phyloP scores from a whole-genome alignment of 2,888 invertebrate genomes.

The Eretmocerus hayati region DNA sequence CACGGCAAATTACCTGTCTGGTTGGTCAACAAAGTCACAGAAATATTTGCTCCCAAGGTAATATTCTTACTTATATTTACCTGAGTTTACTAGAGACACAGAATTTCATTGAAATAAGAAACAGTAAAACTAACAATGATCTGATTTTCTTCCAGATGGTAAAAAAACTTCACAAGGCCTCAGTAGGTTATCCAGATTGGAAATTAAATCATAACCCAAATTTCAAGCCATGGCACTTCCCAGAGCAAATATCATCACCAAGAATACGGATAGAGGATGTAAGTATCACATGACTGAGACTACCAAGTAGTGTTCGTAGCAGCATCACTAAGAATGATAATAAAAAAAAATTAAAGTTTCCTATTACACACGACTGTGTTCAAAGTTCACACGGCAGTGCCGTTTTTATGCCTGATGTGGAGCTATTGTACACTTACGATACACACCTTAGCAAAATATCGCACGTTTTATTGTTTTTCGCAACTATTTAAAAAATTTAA shows the following conservation, averaged over 20 bases:
- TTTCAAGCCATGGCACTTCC: slow-evolving; percentile 81
- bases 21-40: slow-evolving; percentile 82
- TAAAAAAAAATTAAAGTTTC: not conserved
- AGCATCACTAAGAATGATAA: too few relatives aligned
- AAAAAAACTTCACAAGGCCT: slow-evolving; percentile 73
- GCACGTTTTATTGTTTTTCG: not conserved
- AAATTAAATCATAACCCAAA: slow-evolving; percentile 67
- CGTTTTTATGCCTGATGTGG: too few relatives aligned
- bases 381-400: not conserved
- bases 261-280: slow-evolving; percentile 66
- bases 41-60: slow-evolving; percentile 78
- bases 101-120: not conserved
- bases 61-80: too few relatives aligned
- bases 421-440: not conserved
- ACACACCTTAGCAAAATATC: not conserved
- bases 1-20: slow-evolving; percentile 81
- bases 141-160: slow-evolving; percentile 54
- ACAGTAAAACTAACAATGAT: not conserved
- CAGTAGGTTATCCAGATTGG: slow-evolving; percentile 75
- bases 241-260: slow-evolving; percentile 72
- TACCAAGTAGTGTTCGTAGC: not conserved
- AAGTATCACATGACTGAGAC: slow-evolving; percentile 42
- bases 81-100: too few relatives aligned
- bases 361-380: not conserved
- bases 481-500: not conserved